Evolutionary conservation across 1,140 invertebrate species (phyloP), one percentile per base, ranked within the genome.

Genomic region (Nylanderia fulva): DNA sequence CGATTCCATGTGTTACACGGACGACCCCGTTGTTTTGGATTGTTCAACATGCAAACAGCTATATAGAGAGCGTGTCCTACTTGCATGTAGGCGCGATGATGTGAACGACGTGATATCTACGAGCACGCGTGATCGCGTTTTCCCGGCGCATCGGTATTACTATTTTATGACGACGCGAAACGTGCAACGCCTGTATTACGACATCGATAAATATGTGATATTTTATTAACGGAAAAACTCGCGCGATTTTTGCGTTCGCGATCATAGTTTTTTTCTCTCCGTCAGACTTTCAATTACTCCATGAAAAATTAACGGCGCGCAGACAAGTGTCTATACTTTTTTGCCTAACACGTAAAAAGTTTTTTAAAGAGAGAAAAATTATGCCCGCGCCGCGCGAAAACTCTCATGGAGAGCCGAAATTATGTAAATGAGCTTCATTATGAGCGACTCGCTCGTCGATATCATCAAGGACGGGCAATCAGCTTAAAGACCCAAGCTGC

Each of bases 31-130:
- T 79, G 88, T 87, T 91, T 91, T 87, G 82, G 85, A 91, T 90
- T 91, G 90, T 91, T 90, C 86, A 86, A 89, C 64, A 74, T 80
- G 76, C 85, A 88, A 88, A 87, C 86, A 71, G 15, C 45, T 42
- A 29, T 13, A 24, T 13, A 24, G 52, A 48, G 24, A 82, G 74
- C 71, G 48, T 76, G 91, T 58, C 89, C 90, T 61, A 91, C 85
- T 92, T 91, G 85, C 56, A 63, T 52, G 71, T 29, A 54, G 58
- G 76, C 21, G 63, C 58, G 42, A 82, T 71, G 58, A 69, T 80
- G 54, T 56, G 27, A 36, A 61, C 52, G 24, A 24, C 24, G 45
- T 66, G 24, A 48, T 48, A 48, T 48, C 45, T 36, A n/a, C 54
- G 54, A 64, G 24, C 72, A 52, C 42, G 64, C 63, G 72, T 86